A percentile compares a stretch with the other conserved stretches of the same genome.
Evolutionary conservation across 2,113 vertebrate genomes (phyloP).

Genomic region (Columba janthina): DNA sequence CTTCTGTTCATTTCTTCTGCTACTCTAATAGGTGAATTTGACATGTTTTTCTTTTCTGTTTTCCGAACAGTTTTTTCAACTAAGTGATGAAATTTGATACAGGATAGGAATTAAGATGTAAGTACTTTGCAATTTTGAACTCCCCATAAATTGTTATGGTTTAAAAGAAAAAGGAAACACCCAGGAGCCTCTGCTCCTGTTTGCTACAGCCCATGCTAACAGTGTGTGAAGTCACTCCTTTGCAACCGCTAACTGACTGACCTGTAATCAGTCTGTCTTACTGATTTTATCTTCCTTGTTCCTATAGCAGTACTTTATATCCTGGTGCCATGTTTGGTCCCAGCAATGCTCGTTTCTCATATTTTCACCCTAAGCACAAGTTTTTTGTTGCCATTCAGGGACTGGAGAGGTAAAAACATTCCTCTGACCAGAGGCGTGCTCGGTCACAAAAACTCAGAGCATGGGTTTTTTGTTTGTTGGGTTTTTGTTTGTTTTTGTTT

Average conservation of each 20-base stretch:
- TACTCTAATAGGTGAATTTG: background rate
- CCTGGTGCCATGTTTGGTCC: accelerated
- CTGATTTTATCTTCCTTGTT: background rate
- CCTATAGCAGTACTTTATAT: background rate
- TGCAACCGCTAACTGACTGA: background rate
- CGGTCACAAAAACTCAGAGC: too few species aligned
- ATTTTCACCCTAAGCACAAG: accelerated
- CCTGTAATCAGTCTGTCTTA: background rate
- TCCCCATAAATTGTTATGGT: background rate
- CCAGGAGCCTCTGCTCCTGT: background rate
- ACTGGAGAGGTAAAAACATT: background rate
- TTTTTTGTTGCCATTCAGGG: background rate
- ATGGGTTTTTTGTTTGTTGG: too few species aligned
- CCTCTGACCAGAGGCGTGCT: accelerated
- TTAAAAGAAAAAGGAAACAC: background rate
- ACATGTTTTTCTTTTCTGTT: background rate
- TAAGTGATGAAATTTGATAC: background rate
- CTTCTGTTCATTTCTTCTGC: background rate
- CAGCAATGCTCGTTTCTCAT: background rate
- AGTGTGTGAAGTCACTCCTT: background rate
- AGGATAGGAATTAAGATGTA: background rate
- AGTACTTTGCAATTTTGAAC: background rate
- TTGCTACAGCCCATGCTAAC: background rate
- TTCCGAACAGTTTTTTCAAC: background rate
- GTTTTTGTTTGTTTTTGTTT: too few species aligned